These are phyloP conservation scores for Novumbra hubbsi DNA, from an alignment of 2,797 vertebrate genomes.

Conservation along the genomic window DNA sequence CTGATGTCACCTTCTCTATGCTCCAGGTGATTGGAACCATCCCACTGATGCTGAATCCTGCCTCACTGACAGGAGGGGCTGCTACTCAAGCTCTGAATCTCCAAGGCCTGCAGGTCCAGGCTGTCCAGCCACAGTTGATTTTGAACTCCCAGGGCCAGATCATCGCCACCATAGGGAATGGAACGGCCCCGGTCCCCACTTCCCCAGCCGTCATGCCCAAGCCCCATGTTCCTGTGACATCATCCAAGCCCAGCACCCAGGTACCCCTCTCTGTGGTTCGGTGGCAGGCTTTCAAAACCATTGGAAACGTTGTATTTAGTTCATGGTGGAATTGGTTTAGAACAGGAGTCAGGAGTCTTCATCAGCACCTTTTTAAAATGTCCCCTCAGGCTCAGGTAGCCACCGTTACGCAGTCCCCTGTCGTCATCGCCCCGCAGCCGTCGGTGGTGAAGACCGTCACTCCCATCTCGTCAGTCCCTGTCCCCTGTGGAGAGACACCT, in stretches of 20 bases:
- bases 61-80: conserved; percentile 74
- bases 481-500: conserved; percentile 84
- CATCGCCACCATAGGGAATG: conserved; percentile 87
- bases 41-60: conserved; percentile 86
- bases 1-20: neutral
- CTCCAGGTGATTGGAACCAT: conserved; percentile 90
- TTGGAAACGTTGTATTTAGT: neutral
- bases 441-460: conserved; percentile 61
- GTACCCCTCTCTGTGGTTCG: conserved; percentile 37
- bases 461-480: conserved; percentile 71
- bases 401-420: conserved; percentile 74
- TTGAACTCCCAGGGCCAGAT: conserved; percentile 93
- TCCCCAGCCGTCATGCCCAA: conserved; percentile 78
- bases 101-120: conserved; percentile 81
- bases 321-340: neutral
- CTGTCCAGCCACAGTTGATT: conserved; percentile 88
- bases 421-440: conserved; percentile 80
- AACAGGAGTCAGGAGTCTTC: too few relatives aligned
- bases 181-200: conserved; percentile 68
- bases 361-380: neutral
- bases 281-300: neutral
- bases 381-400: conserved; percentile 65
- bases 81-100: conserved; percentile 72
- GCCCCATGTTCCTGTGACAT: conserved; percentile 58
- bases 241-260: conserved; percentile 67